These are phyloP conservation scores for Acanthosepion esculentum DNA, from an alignment of 2,888 invertebrate genomes.

Conservation along the genomic window DNA sequence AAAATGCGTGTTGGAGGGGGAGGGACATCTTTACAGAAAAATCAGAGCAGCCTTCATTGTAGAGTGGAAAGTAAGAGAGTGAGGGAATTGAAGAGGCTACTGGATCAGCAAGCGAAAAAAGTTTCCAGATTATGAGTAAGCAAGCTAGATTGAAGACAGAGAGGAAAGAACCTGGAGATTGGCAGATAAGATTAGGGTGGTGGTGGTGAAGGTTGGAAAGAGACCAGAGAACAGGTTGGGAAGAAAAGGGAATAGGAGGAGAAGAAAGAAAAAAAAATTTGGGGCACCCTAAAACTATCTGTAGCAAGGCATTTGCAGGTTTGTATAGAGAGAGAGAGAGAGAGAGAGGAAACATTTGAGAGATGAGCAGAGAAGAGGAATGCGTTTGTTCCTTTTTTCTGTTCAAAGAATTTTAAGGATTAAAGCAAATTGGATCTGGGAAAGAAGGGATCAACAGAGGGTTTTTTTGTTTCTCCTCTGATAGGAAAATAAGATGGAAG, in stretches of 20 bases:
- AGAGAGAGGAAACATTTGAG: neutral
- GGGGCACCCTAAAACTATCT: neutral
- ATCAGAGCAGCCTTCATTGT: neutral
- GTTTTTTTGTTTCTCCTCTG: neutral
- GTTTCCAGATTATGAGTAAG: conserved; percentile 11
- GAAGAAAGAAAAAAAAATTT: neutral
- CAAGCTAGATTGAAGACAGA: neutral
- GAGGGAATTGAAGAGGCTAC: neutral
- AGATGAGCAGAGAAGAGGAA: neutral
- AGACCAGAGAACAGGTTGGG: neutral
- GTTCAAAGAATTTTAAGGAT: neutral
- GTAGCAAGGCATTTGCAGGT: neutral
- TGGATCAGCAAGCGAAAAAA: neutral
- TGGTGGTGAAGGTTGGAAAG: neutral
- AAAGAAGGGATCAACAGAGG: neutral
- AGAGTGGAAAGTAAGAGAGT: neutral
- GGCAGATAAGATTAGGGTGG: neutral
- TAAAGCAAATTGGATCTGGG: neutral
- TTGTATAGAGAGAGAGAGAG: neutral
- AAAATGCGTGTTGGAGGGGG: neutral
- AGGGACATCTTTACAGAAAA: neutral
- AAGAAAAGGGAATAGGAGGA: neutral
- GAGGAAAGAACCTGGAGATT: neutral
- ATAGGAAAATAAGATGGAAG: neutral
- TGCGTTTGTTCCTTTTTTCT: neutral